Evolutionary conservation across 2,888 invertebrate genomes (phyloP), one percentile per base, ranked within the genome.

Genomic region (Calameuta idolon): DNA sequence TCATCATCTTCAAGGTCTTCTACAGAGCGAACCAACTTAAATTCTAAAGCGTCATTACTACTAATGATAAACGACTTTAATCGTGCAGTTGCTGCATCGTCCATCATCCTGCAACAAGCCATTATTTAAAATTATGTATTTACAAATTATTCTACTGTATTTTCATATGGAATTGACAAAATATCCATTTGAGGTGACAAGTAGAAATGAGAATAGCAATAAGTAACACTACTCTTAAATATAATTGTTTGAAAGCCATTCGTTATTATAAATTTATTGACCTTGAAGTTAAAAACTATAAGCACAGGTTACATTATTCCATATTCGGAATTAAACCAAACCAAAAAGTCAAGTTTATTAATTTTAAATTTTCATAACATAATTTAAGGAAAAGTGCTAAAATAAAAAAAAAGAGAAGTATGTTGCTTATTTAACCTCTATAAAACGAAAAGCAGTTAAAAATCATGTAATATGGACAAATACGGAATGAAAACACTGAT

Each of bases 1-100:
- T 93, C 92, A 55, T 95, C 94, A 91, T 96, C 93, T 80, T 95
- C 94, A 68, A 97, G 90, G 90, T 97, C 96, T 69, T 94, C 91
- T 34, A 92, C 91, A 79, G 92, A 92, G 76, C 95, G 93, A 75
- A 96, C 95, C 34, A 93, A 86, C 87, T 93, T 93, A 15, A 93
- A 92, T 85, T 93, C 92, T 34, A 93, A 83, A 5, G 91, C 93
- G 74, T 92, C 92, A 82, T 93, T 93, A 77, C 93, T 92, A 82
- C 91, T 92, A 23, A 89, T 84, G 11, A 93, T 91, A 81, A 89
- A 92, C 68, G 88, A 88, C 80, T 92, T 91, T 40, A 92, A 81
- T 68, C 88, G 89, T 35, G 89, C 83, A 34, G 84, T 83, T 40
- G 83, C 79, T 73, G 87, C 82, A 77, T 91, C 89, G 78, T 91